These are phyloP conservation scores for Orestias chungarensis DNA, from an alignment of 2,797 vertebrate species.

Conservation along the genomic window DNA sequence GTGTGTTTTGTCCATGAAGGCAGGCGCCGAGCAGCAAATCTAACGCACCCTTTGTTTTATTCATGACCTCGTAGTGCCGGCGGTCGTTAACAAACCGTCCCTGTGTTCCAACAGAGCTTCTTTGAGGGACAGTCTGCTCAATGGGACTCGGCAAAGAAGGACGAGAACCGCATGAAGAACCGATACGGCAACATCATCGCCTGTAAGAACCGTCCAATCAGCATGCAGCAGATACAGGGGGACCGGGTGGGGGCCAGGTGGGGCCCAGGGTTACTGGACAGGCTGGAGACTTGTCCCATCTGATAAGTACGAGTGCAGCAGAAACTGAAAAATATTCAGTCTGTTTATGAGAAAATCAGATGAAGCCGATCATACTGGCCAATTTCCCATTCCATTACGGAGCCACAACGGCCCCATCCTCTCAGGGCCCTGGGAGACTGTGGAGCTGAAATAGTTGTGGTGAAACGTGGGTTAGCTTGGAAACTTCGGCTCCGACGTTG, in stretches of 20 bases:
- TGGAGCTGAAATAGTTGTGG: too few relatives aligned
- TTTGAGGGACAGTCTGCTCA: conserved; percentile 98
- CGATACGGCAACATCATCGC: conserved; percentile 99
- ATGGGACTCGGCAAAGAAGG: conserved; percentile 97
- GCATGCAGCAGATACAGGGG: too few relatives aligned
- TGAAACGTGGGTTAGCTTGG: too few relatives aligned
- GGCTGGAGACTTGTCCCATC: background rate
- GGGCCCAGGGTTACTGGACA: background rate
- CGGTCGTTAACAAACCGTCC: background rate
- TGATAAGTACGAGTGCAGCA: too few relatives aligned
- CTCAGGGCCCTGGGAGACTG: too few relatives aligned
- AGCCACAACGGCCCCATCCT: too few relatives aligned
- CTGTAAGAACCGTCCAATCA: conserved; percentile 85
- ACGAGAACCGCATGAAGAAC: conserved; percentile 99
- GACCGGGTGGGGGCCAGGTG: too few relatives aligned
- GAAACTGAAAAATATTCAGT: too few relatives aligned
- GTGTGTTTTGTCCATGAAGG: conserved; percentile 27
- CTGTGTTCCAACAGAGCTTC: conserved; percentile 85
- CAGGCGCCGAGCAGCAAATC: conserved; percentile 23
- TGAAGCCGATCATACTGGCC: too few relatives aligned
- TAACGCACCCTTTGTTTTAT: conserved; percentile 41
- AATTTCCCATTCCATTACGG: too few relatives aligned
- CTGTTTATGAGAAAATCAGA: too few relatives aligned
- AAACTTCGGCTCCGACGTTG: too few relatives aligned
- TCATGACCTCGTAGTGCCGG: conserved; percentile 11